These are phyloP conservation scores for Acanthosepion esculentum DNA, from an alignment of 2,888 invertebrate genomes.

Conservation along the genomic window DNA sequence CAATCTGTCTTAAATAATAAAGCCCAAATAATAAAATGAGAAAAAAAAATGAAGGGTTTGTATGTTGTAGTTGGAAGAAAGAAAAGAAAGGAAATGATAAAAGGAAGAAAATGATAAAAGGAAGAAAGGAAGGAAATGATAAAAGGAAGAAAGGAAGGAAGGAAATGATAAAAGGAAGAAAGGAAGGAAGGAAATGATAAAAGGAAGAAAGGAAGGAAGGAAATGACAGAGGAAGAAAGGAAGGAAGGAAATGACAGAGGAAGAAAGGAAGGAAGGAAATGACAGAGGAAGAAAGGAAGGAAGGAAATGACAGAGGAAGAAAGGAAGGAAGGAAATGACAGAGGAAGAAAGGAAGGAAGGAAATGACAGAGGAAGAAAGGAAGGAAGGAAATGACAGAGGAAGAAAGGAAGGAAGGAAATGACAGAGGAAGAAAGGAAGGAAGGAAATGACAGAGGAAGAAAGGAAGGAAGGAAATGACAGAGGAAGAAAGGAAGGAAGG, in stretches of 20 bases:
- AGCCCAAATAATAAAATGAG: neutral
- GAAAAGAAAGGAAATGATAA: neutral
- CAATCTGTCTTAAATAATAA: neutral
- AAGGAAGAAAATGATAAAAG: neutral
- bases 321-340: neutral
- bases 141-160: neutral
- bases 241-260: neutral
- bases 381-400: neutral
- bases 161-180: neutral
- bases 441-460: neutral
- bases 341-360: neutral
- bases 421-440: neutral
- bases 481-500: too few species aligned
- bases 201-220: neutral
- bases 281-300: neutral
- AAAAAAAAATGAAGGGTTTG: neutral
- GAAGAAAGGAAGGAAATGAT: neutral
- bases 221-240: neutral
- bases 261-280: neutral
- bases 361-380: neutral
- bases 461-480: neutral
- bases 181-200: neutral
- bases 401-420: neutral
- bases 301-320: too few species aligned
- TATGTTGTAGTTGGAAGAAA: neutral